These are phyloP conservation scores for Micromussa lordhowensis DNA, from an alignment of 92 coral and sea anemone genomes.

Conservation along the genomic window DNA sequence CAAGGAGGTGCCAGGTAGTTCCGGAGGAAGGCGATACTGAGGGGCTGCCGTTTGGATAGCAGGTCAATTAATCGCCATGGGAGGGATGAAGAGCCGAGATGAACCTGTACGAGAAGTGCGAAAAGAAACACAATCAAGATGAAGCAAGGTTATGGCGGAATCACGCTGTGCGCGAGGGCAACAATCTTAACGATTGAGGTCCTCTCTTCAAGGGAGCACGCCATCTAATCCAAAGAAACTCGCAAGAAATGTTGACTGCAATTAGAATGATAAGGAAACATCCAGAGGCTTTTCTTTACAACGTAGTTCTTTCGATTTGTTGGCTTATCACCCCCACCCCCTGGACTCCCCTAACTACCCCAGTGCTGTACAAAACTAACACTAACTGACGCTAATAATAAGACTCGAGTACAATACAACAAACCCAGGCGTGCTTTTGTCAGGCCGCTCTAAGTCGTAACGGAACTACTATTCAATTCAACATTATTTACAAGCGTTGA, in stretches of 20 bases:
- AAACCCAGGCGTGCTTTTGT: neutral
- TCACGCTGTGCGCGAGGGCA: neutral
- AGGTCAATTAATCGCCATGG: constrained; percentile 91
- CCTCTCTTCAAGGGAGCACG: neutral
- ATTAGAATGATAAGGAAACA: neutral
- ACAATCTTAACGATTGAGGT: neutral
- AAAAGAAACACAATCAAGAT: neutral
- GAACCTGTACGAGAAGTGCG: constrained; percentile 64
- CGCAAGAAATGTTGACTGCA: neutral
- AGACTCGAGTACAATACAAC: neutral
- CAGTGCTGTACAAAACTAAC: neutral
- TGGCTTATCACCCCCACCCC: neutral
- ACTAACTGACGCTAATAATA: neutral
- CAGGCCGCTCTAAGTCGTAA: neutral
- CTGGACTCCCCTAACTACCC: neutral
- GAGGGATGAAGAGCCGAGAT: constrained; percentile 87
- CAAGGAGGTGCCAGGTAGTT: constrained; percentile 78
- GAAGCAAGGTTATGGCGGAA: neutral
- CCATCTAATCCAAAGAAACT: no score
- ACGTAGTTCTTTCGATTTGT: neutral
- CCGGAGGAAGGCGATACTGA: constrained; percentile 92
- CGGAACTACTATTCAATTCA: no score
- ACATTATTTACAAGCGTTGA: no score
- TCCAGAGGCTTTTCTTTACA: neutral
- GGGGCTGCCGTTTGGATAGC: constrained; percentile 96